Percentiles rank a stretch among this genome's conserved stretches.
Conservation (phyloP, 1,140 invertebrate genomes). For the Tetramorium parvispinum region DNA sequence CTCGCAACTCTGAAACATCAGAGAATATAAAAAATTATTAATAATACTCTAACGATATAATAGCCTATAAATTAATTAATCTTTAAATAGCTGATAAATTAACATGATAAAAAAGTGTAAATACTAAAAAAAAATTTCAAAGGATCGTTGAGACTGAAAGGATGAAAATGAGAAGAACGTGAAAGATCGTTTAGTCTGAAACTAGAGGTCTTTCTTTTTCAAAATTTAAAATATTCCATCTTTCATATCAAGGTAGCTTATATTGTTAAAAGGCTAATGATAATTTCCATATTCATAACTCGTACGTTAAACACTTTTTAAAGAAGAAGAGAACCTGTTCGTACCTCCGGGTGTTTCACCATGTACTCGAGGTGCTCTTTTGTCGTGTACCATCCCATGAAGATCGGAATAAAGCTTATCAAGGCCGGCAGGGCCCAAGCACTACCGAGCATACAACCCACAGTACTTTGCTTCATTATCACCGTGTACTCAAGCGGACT, state of each 20-base stretch:
- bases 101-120: background rate
- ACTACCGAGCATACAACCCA: constrained; percentile 92
- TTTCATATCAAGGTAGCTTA: background rate
- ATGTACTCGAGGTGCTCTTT: constrained; percentile 90
- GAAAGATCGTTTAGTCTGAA: background rate
- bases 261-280: background rate
- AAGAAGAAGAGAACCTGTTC: constrained; percentile 7
- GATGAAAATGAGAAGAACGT: too few relatives aligned
- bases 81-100: background rate
- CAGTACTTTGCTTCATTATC: constrained; percentile 93
- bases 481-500: constrained; percentile 95
- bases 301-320: background rate
- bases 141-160: background rate
- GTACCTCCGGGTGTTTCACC: constrained; percentile 89
- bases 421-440: constrained; percentile 96
- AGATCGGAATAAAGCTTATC: constrained; percentile 98
- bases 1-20: constrained; percentile 87
- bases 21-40: background rate
- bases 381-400: constrained; percentile 96
- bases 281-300: constrained; percentile 15
- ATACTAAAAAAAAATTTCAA: background rate
- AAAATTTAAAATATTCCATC: constrained; percentile 1
- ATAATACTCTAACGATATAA: background rate
- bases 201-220: background rate
- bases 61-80: background rate